Evolutionary conservation across 2,888 invertebrate genomes (phyloP), one percentile per base, ranked within the genome.

Genomic region (Erynnis tages): DNA sequence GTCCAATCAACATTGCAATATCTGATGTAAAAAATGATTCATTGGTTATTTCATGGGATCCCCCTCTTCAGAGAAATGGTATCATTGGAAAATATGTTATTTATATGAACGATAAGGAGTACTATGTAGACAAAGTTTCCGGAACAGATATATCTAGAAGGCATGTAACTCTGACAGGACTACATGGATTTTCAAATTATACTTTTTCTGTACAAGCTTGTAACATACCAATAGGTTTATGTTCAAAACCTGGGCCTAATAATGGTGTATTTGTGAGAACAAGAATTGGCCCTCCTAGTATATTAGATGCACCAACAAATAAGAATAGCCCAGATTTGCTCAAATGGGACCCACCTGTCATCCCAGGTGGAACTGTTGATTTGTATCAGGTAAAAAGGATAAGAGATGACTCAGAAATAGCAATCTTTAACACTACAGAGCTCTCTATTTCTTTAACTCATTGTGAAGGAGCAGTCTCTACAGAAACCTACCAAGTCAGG

Each of bases 51-150:
- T 82, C 87, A 30, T 95, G 95, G 96, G 79, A 91, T 60, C 91
- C 93, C 27, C 97, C 97, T 0, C 66, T 80, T 1, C 84, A 91
- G 14, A 91, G 91, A 65, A 97, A 97, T 83, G 97, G 97, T 0
- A 85, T 92, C 13, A 88, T 96, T 46, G 91, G 91, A 23, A 91
- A 91, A 62, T 96, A 95, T 77, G 83, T 90, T 4, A 87, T 96
- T 56, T 73, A 71, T 50, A 86, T 90, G 57, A 91, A 91, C 71
- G 86, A 61, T 19, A 61, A 65, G 53, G 67, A 77, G 56, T 63
- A 72, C 44, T 57, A 57, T 58, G 63, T 65, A 53, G 72, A 73
- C 34, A 73, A 67, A 57, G 69, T 75, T n/a, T 62, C 68, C 52
- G 73, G 72, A 52, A 73, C 69, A 57, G 74, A 76, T 56, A 71